These are phyloP conservation scores for Agonum fuliginosum DNA, from an alignment of 2,888 invertebrate genomes.

Conservation along the genomic window DNA sequence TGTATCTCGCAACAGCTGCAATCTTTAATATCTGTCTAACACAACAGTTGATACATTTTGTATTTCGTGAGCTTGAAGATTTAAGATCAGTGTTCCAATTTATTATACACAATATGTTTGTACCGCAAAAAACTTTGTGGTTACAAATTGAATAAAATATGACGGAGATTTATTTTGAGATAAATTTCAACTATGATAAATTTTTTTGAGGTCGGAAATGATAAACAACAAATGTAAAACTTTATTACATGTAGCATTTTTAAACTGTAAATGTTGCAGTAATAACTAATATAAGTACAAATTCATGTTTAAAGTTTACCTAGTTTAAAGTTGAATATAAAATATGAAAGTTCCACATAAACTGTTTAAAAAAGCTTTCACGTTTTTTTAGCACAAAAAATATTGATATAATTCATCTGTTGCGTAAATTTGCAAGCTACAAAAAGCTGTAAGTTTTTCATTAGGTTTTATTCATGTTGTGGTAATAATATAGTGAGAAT, in stretches of 20 bases:
- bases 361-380: background rate
- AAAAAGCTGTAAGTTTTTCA: no score
- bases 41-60: background rate
- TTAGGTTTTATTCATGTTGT: no score
- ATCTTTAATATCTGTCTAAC: constrained; percentile 2
- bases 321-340: no score
- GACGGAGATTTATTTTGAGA: background rate
- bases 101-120: background rate
- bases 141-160: background rate
- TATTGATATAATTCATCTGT: no score
- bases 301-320: background rate
- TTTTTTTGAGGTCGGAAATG: background rate
- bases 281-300: no score
- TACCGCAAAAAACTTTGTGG: background rate
- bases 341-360: no score
- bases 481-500: no score
- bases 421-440: no score
- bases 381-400: no score
- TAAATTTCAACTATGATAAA: background rate
- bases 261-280: background rate
- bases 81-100: background rate
- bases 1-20: background rate
- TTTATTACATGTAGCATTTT: background rate
- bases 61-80: background rate
- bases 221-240: background rate